phyloP scores from a whole-genome alignment of 2,113 vertebrate genomes.

The Octodon degus region DNA sequence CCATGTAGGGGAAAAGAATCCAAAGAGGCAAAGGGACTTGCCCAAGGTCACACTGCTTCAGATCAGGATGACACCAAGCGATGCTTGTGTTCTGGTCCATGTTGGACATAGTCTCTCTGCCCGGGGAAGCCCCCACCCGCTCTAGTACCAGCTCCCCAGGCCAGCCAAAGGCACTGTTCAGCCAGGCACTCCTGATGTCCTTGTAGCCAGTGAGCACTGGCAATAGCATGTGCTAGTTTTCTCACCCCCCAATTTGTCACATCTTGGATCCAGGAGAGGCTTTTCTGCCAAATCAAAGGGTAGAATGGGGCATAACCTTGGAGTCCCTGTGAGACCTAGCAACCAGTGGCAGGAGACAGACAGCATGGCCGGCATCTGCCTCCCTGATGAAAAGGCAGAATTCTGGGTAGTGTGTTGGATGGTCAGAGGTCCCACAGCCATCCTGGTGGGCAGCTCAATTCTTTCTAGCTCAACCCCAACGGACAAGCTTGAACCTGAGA shows the following conservation, averaged over 20 bases:
- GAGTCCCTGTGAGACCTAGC: not conserved
- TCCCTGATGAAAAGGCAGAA: constrained; percentile 25
- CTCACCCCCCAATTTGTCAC: not conserved
- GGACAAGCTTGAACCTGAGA: constrained; percentile 57
- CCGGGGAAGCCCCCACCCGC: not conserved
- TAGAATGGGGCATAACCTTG: not conserved
- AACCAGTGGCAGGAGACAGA: not conserved
- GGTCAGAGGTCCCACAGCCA: constrained; percentile 12
- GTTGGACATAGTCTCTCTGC: not conserved
- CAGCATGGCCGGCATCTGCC: not conserved
- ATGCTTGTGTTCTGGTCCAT: not conserved
- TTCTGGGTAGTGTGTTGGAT: constrained; percentile 15
- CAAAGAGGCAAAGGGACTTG: not conserved
- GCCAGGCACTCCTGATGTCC: not conserved
- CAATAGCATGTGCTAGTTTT: not conserved
- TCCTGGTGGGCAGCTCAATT: constrained; percentile 61
- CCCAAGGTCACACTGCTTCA: not conserved
- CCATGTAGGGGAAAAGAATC: constrained; percentile 48
- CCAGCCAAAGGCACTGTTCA: not conserved
- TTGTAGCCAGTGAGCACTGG: not conserved
- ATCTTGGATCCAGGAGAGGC: not conserved
- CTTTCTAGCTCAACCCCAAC: constrained; percentile 45
- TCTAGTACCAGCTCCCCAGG: not conserved
- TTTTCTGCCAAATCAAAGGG: constrained; percentile 8
- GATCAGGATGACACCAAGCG: not conserved